Conservation (phyloP, 2,113 vertebrate genomes). For the Diadophis punctatus region DNA sequence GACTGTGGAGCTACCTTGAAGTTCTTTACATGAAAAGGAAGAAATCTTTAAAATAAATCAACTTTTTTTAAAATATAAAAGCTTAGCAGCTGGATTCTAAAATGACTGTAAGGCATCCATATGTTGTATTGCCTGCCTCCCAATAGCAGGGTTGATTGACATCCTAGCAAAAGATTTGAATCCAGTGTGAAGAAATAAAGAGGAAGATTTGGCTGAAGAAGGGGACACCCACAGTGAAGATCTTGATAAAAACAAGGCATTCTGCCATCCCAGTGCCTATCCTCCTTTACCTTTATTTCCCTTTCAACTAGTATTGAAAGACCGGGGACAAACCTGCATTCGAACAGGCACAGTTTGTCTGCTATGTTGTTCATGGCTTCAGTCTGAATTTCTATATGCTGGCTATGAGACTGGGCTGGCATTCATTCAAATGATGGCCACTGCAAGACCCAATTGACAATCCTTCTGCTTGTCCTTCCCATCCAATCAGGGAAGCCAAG, state of each 20-base stretch:
- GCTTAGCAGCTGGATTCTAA: constrained; percentile 19
- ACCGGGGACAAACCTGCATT: not conserved
- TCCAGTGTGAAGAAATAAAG: not conserved
- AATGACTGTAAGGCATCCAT: constrained; percentile 15
- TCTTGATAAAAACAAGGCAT: not conserved
- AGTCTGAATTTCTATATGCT: not conserved
- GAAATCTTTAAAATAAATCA: not conserved
- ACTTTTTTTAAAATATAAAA: not conserved
- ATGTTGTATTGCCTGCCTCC: constrained; percentile 10
- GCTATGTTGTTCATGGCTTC: not conserved
- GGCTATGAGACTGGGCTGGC: not conserved
- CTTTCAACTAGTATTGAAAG: not conserved
- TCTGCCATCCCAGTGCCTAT: not conserved
- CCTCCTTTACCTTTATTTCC: not conserved
- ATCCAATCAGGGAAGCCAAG: not conserved
- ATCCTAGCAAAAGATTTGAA: not conserved
- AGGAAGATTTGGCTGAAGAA: not conserved
- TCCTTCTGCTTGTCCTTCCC: not conserved
- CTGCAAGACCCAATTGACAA: not conserved
- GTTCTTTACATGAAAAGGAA: not conserved
- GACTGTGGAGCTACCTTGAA: not conserved
- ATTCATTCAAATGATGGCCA: not conserved
- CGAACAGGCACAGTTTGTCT: not conserved
- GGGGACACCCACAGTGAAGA: not conserved
- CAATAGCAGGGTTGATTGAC: not conserved